A percentile compares a stretch with the other conserved stretches of the same genome.
These are phyloP conservation scores for Erpetoichthys calabaricus DNA, from an alignment of 2,797 vertebrate genomes.

Conservation along the genomic window DNA sequence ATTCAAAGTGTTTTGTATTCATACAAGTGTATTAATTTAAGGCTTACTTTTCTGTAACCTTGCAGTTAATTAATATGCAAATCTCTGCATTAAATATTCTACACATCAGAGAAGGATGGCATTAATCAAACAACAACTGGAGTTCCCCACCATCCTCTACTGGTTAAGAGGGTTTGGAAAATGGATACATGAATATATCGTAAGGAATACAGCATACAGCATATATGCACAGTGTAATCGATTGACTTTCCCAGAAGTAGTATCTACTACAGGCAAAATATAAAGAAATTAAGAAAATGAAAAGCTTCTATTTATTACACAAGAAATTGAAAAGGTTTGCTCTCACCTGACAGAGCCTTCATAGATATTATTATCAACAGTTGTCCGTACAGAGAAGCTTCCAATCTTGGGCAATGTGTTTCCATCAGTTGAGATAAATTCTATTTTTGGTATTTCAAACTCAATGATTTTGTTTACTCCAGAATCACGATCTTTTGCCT, in stretches of 20 bases:
- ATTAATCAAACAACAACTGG: no score
- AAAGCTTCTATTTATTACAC: not conserved
- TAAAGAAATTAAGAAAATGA: not conserved
- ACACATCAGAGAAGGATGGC: no score
- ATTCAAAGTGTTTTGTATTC: no score
- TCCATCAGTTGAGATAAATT: constrained; percentile 33
- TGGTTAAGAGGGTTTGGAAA: no score
- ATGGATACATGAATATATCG: no score
- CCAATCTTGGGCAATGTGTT: accelerated
- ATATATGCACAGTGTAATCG: no score
- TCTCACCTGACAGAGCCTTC: constrained; percentile 64
- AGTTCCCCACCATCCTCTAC: no score
- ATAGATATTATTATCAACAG: constrained; percentile 29
- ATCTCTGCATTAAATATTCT: no score
- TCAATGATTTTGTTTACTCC: constrained; percentile 35
- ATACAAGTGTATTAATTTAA: no score
- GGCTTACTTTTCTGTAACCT: no score
- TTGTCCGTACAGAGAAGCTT: constrained; percentile 43
- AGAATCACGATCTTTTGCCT: constrained; percentile 72
- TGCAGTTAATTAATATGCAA: no score
- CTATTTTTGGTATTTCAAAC: constrained; percentile 46
- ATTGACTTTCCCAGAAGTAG: constrained; percentile 1
- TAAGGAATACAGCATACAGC: no score
- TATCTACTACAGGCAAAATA: not conserved
- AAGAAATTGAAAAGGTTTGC: not conserved